These are phyloP conservation scores for Chloebia gouldiae DNA, from an alignment of 2,113 vertebrate species.

Conservation along the genomic window DNA sequence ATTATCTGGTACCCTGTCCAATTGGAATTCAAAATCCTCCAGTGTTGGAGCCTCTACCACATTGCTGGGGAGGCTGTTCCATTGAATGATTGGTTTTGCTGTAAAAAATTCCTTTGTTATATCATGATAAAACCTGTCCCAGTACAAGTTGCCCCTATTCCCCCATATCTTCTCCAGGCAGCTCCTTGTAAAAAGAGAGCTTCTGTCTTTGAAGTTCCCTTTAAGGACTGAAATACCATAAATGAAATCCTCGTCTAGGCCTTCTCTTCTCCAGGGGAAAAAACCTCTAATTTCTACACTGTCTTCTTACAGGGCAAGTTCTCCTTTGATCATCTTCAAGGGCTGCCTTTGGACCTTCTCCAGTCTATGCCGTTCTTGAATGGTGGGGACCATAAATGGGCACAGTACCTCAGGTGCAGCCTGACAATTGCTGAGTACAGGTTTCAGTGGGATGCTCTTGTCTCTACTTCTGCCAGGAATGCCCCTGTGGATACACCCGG, in stretches of 20 bases:
- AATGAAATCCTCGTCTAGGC: background rate
- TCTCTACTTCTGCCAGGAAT: background rate
- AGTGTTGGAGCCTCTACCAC: background rate
- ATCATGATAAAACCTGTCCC: background rate
- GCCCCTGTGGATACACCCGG: background rate
- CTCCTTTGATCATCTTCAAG: background rate
- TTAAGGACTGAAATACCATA: background rate
- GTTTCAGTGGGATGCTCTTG: background rate
- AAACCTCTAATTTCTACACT: background rate
- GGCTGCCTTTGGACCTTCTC: background rate
- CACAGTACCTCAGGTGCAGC: accelerated
- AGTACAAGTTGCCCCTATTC: background rate
- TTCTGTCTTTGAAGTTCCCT: background rate
- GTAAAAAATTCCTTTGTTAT: background rate
- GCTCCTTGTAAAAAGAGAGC: background rate
- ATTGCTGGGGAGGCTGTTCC: background rate
- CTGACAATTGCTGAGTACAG: background rate
- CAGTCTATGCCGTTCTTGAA: background rate
- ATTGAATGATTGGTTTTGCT: background rate
- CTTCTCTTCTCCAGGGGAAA: background rate
- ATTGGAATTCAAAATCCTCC: background rate
- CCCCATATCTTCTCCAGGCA: accelerated
- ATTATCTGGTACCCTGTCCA: background rate
- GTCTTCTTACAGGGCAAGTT: background rate
- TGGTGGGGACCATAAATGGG: background rate